These are phyloP conservation scores for Petrocephalus zakoni DNA, from an alignment of 2,113 vertebrate genomes.

Conservation along the genomic window DNA sequence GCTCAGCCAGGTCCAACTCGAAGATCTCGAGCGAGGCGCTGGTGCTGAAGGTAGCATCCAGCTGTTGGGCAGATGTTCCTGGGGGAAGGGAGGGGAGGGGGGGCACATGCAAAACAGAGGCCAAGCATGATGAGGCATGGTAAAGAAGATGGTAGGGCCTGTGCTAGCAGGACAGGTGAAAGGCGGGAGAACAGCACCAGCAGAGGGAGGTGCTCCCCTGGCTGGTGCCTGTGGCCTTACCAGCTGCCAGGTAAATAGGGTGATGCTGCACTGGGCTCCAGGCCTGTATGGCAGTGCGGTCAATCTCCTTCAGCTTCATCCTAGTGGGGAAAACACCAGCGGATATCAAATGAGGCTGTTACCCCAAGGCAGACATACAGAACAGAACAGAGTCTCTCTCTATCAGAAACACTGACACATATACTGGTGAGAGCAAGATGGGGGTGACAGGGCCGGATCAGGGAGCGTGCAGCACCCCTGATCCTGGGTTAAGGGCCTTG, in stretches of 20 bases:
- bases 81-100: constrained; percentile 20
- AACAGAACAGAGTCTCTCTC: not conserved
- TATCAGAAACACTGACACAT: not conserved
- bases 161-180: not conserved
- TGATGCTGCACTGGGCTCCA: constrained; percentile 93
- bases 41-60: constrained; percentile 94
- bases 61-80: constrained; percentile 96
- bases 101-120: not conserved
- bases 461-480: not conserved
- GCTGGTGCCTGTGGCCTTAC: constrained; percentile 49
- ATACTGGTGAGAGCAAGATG: not conserved
- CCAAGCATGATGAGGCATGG: not conserved
- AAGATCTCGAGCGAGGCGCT: constrained; percentile 91
- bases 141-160: not conserved
- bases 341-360: not conserved
- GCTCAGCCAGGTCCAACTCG: constrained; percentile 81
- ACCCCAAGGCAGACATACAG: not conserved
- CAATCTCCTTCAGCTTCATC: constrained; percentile 95
- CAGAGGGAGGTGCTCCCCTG: not conserved
- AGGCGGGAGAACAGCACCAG: not conserved
- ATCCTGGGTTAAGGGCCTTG: not conserved
- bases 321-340: constrained; percentile 36
- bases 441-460: not conserved
- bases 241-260: constrained; percentile 88
- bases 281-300: constrained; percentile 88